Evolutionary conservation across 2,797 vertebrate genomes (phyloP).

Genomic region (Scyliorhinus canicula): DNA sequence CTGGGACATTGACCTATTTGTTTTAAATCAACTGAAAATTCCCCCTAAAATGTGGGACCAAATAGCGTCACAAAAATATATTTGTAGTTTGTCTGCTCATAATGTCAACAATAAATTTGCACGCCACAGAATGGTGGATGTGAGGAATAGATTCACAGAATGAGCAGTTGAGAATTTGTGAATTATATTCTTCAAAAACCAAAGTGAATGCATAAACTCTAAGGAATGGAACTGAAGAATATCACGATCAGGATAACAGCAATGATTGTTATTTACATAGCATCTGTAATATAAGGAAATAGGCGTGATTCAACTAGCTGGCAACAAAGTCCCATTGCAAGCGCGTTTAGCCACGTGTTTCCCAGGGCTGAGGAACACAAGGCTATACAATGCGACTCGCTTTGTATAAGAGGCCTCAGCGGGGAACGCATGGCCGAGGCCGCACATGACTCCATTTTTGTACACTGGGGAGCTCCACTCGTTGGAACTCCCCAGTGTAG

Average conservation of each 20-base stretch:
- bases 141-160: background rate
- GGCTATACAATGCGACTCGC: too few species aligned
- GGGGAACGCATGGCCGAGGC: too few species aligned
- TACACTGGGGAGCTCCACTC: too few species aligned
- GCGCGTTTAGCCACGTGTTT: too few species aligned
- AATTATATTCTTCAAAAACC: background rate
- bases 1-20: background rate
- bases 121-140: background rate
- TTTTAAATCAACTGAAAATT: background rate
- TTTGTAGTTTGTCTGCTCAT: background rate
- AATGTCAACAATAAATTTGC: background rate
- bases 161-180: background rate
- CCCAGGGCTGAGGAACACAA: too few species aligned
- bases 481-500: too few species aligned
- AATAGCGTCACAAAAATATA: background rate
- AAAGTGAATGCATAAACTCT: background rate
- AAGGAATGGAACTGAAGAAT: background rate
- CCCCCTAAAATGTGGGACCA: background rate
- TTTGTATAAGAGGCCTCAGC: too few species aligned
- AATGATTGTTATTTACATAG: background rate
- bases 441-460: too few species aligned
- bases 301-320: too few species aligned
- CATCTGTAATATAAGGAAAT: background rate
- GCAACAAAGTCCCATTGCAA: too few species aligned
- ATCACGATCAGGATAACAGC: background rate